phyloP scores from a whole-genome alignment of 2,888 invertebrate species.

The Phaedon cochleariae region DNA sequence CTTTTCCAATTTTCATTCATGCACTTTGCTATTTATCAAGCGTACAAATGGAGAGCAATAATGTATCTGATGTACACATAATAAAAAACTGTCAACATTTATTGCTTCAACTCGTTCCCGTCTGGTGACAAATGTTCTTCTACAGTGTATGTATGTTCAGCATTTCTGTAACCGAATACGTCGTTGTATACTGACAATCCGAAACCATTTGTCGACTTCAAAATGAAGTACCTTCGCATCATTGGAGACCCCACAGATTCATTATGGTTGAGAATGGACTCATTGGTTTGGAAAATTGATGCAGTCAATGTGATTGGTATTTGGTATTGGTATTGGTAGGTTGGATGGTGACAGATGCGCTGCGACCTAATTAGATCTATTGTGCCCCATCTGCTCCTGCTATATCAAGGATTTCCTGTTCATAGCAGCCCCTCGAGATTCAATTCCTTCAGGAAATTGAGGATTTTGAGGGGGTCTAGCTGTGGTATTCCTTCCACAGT shows the following conservation, averaged over 20 bases:
- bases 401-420: too few relatives aligned
- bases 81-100: conserved; percentile 35
- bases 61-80: conserved; percentile 21
- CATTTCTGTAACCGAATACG: background rate
- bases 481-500: too few relatives aligned
- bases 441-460: too few relatives aligned
- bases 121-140: background rate
- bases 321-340: too few relatives aligned
- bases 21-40: conserved; percentile 11
- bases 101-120: conserved; percentile 10
- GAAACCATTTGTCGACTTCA: conserved; percentile 33
- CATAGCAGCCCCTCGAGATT: too few relatives aligned
- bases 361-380: too few relatives aligned
- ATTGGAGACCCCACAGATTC: conserved; percentile 25
- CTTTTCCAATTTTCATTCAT: conserved; percentile 1
- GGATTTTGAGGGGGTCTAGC: too few relatives aligned
- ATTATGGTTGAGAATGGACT: conserved; percentile 9
- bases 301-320: too few relatives aligned
- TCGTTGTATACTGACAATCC: background rate
- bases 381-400: too few relatives aligned
- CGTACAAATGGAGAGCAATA: conserved; percentile 17
- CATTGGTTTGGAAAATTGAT: too few relatives aligned
- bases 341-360: too few relatives aligned
- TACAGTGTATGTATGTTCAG: background rate
- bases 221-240: conserved; percentile 31